These are phyloP conservation scores for Butorides virescens DNA, from an alignment of 2,113 vertebrate genomes.

Conservation along the genomic window DNA sequence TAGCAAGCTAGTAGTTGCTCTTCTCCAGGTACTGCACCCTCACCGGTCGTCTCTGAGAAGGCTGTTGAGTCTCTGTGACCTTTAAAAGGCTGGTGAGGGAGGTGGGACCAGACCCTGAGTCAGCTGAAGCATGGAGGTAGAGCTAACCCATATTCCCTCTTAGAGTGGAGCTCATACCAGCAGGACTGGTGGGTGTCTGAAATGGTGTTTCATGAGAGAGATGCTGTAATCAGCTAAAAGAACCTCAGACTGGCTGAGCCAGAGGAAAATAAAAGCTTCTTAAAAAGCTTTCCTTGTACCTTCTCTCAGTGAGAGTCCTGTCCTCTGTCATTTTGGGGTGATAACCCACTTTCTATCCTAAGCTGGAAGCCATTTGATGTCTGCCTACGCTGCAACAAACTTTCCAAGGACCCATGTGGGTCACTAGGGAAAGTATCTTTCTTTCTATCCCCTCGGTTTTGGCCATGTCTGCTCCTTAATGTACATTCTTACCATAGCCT, in stretches of 20 bases:
- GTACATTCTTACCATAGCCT: neutral
- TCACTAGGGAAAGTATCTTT: neutral
- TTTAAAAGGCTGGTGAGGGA: neutral
- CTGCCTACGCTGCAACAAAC: neutral
- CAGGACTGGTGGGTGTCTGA: neutral
- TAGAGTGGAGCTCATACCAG: neutral
- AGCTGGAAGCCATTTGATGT: neutral
- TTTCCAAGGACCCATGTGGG: neutral
- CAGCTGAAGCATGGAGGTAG: neutral
- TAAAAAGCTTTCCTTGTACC: neutral
- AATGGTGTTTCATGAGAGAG: neutral
- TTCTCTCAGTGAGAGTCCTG: neutral
- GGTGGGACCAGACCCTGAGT: neutral
- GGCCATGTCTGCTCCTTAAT: neutral
- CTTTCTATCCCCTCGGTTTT: neutral
- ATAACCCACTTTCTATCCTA: neutral
- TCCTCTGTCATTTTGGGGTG: neutral
- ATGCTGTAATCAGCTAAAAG: neutral
- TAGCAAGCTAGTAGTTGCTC: neutral
- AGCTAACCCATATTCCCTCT: neutral
- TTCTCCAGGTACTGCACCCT: neutral
- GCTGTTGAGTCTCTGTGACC: neutral
- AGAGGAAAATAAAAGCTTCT: neutral
- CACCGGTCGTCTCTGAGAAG: neutral
- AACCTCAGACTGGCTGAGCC: neutral